Evolutionary conservation across 1,140 invertebrate genomes (phyloP).

Genomic region (Drosophila sp.): DNA sequence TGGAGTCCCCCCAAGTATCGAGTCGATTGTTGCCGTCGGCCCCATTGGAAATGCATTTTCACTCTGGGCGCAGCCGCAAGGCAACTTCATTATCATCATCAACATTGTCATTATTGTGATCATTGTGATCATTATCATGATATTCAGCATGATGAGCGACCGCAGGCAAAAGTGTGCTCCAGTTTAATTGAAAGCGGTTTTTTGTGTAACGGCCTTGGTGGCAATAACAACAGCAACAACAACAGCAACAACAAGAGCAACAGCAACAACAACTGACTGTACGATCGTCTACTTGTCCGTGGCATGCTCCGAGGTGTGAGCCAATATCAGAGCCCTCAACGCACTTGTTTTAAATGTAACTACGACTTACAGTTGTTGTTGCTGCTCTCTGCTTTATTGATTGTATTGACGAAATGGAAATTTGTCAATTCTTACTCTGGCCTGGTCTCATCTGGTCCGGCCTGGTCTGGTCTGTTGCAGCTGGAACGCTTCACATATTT

Average conservation of each 20-base stretch:
- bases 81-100: constrained; percentile 40
- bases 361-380: constrained; percentile 18
- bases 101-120: too few relatives aligned
- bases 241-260: not conserved
- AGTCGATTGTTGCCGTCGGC: constrained; percentile 47
- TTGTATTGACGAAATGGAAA: constrained; percentile 80
- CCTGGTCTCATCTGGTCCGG: too few relatives aligned
- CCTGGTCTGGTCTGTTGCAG: too few relatives aligned
- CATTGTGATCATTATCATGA: constrained; percentile 20
- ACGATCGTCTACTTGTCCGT: constrained; percentile 9
- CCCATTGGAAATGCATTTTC: constrained; percentile 74
- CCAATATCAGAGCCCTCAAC: constrained; percentile 31
- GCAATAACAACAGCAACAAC: constrained; percentile 32
- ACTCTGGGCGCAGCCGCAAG: constrained; percentile 73
- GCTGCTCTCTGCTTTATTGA: constrained; percentile 55
- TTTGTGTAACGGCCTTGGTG: constrained; percentile 65
- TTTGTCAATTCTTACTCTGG: constrained; percentile 73
- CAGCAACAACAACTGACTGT: not conserved
- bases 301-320: constrained; percentile 43
- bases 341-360: constrained; percentile 28
- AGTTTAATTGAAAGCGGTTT: constrained; percentile 83
- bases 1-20: constrained; percentile 8
- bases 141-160: constrained; percentile 48
- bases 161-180: constrained; percentile 81
- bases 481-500: constrained; percentile 41